These are phyloP conservation scores for Bombus soroeensis DNA, from an alignment of 1,140 invertebrate genomes.

Conservation along the genomic window DNA sequence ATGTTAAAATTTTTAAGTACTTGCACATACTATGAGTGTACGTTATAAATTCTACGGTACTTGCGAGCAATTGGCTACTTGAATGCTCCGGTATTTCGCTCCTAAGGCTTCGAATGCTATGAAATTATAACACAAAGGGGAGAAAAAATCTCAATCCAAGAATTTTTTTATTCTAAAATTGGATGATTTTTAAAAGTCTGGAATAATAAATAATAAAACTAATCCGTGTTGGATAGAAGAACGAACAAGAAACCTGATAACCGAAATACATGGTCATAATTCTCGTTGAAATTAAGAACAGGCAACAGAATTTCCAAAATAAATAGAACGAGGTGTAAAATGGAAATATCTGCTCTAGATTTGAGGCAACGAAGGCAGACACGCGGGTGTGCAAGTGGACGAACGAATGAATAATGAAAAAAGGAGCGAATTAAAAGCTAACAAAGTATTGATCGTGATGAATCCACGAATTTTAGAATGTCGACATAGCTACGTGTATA, in stretches of 20 bases:
- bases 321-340: neutral
- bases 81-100: too few species aligned
- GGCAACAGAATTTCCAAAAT: neutral
- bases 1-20: too few species aligned
- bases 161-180: too few species aligned
- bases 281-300: neutral
- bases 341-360: neutral
- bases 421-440: neutral
- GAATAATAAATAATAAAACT: too few species aligned
- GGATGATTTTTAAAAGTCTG: too few species aligned
- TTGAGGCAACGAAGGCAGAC: neutral
- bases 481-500: neutral
- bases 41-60: too few species aligned
- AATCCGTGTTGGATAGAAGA: neutral
- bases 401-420: neutral
- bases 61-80: too few species aligned
- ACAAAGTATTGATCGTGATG: constrained; percentile 2
- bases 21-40: too few species aligned
- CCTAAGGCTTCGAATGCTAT: too few species aligned
- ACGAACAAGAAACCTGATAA: neutral
- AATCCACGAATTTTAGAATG: neutral
- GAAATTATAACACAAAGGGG: too few species aligned
- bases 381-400: too few species aligned
- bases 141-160: too few species aligned
- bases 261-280: neutral